Conservation (phyloP, 1,140 invertebrate genomes). For the Drosophila carrolli region DNA sequence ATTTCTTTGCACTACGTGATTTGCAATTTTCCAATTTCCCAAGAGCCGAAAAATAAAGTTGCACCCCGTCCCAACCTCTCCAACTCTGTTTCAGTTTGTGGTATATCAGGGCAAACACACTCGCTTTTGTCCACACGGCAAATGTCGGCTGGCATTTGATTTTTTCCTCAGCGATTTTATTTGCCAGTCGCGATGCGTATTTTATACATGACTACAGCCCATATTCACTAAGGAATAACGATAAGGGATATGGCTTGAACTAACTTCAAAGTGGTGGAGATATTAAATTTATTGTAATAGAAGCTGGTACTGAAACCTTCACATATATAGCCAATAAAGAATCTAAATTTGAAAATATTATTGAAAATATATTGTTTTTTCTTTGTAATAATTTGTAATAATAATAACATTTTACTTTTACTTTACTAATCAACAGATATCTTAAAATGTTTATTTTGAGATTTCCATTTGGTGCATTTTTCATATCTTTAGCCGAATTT, state of each 20-base stretch:
- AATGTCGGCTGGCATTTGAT: slow-evolving; percentile 58
- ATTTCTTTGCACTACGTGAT: slow-evolving; percentile 75
- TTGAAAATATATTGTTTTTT: too few relatives aligned
- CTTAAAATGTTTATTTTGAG: too few relatives aligned
- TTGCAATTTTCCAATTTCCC: slow-evolving; percentile 78
- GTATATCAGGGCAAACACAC: slow-evolving; percentile 41
- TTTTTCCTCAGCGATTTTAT: slow-evolving; percentile 59
- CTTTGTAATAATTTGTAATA: too few relatives aligned
- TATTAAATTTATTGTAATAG: slow-evolving; percentile 7
- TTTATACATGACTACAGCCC: slow-evolving; percentile 53
- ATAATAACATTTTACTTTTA: too few relatives aligned
- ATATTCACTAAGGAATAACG: slow-evolving; percentile 10
- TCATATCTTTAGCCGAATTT: slow-evolving; percentile 17
- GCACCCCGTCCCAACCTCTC: slow-evolving; percentile 5
- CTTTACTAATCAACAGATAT: too few relatives aligned
- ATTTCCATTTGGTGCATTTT: neutral
- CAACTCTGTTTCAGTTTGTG: slow-evolving; percentile 41
- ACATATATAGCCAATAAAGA: neutral
- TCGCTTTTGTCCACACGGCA: slow-evolving; percentile 55
- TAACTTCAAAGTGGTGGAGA: neutral
- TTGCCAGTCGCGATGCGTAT: slow-evolving; percentile 60
- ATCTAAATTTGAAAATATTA: too few relatives aligned
- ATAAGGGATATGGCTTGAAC: slow-evolving; percentile 3
- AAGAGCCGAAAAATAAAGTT: slow-evolving; percentile 67
- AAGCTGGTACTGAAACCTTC: neutral